Conservation (phyloP, 1,140 invertebrate species). For the Drosophila nannoptera region DNA sequence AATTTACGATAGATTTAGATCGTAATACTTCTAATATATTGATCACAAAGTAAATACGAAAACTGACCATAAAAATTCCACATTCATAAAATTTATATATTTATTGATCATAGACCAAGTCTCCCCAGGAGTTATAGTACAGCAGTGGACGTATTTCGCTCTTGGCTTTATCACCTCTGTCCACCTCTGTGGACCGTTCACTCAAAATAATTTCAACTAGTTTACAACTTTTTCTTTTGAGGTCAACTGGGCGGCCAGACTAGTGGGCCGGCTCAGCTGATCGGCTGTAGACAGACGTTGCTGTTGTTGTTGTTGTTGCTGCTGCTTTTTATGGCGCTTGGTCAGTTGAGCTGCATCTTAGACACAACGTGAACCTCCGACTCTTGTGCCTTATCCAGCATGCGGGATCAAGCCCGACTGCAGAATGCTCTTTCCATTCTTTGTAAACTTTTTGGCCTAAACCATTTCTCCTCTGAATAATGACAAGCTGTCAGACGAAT, state of each 20-base stretch:
- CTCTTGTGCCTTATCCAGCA: slow-evolving; percentile 41
- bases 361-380: slow-evolving; percentile 9
- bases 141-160: neutral
- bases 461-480: too few species aligned
- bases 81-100: too few species aligned
- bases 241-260: slow-evolving; percentile 39
- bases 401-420: slow-evolving; percentile 48
- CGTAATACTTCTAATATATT: too few species aligned
- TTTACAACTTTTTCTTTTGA: slow-evolving; percentile 21
- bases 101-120: too few species aligned
- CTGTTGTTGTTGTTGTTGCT: slow-evolving; percentile 14
- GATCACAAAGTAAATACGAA: too few species aligned
- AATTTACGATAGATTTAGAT: too few species aligned
- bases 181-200: slow-evolving; percentile 21
- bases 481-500: too few species aligned
- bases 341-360: neutral
- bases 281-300: slow-evolving; percentile 14
- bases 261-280: slow-evolving; percentile 14
- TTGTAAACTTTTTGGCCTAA: too few species aligned
- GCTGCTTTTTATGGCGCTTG: slow-evolving; percentile 1
- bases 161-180: neutral
- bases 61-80: too few species aligned
- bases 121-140: too few species aligned
- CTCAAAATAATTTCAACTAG: slow-evolving; percentile 31
- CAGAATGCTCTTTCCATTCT: neutral